A percentile compares a stretch with the other conserved stretches of the same genome.
These are phyloP conservation scores for Folsomia manolachei DNA, from an alignment of 2,888 invertebrate species.

Conservation along the genomic window DNA sequence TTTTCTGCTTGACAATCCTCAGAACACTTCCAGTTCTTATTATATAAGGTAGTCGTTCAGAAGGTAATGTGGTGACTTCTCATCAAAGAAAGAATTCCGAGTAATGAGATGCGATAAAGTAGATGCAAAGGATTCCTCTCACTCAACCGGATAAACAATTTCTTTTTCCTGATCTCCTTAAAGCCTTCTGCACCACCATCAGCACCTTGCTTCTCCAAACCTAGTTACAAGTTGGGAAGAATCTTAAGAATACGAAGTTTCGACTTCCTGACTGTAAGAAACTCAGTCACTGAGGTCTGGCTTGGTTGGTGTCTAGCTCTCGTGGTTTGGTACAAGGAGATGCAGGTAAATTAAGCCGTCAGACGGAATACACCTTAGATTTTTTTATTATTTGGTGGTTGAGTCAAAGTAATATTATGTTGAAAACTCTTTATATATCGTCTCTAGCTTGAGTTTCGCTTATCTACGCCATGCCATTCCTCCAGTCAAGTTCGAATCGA, in stretches of 20 bases:
- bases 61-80: neutral
- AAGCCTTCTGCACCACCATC: neutral
- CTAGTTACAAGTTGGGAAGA: neutral
- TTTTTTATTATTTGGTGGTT: neutral
- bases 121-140: neutral
- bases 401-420: too few relatives aligned
- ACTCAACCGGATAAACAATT: too few relatives aligned
- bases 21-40: neutral
- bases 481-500: too few relatives aligned
- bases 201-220: neutral
- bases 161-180: neutral
- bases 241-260: neutral
- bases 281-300: neutral
- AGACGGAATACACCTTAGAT: neutral
- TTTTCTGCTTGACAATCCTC: too few relatives aligned
- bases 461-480: neutral
- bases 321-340: neutral
- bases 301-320: neutral
- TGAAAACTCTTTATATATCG: too few relatives aligned
- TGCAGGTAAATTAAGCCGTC: neutral
- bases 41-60: neutral
- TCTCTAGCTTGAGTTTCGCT: too few relatives aligned
- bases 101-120: constrained; percentile 7
- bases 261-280: neutral
- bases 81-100: neutral